Conservation (phyloP, 53 echinoderm and acorn worm species). For the Stichopus horrens region DNA sequence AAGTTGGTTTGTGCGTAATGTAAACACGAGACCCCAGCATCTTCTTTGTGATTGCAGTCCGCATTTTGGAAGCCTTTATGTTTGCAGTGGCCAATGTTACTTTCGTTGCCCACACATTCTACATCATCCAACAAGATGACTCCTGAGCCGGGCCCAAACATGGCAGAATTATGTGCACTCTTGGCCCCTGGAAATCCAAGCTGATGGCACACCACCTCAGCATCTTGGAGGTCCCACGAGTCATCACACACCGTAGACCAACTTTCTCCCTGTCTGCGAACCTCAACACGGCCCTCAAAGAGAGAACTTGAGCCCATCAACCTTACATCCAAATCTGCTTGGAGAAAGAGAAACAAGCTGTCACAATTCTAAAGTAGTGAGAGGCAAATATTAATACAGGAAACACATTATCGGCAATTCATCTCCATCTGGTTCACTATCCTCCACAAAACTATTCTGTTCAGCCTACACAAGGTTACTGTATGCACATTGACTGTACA, state of each 20-base stretch:
- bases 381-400: too few species aligned
- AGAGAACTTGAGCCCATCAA: constrained; percentile 27
- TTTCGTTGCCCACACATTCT: constrained; percentile 22
- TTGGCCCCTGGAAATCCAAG: constrained; percentile 32
- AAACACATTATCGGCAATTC: too few species aligned
- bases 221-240: constrained; percentile 35
- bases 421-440: too few species aligned
- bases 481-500: too few species aligned
- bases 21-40: constrained; percentile 35
- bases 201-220: constrained; percentile 32
- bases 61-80: neutral
- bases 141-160: constrained; percentile 25
- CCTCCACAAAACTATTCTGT: too few species aligned
- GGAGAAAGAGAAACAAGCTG: neutral
- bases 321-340: constrained; percentile 30
- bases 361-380: too few species aligned
- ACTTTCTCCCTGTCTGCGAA: neutral
- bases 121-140: constrained; percentile 6
- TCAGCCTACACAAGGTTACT: too few species aligned
- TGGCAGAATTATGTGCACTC: constrained; percentile 33
- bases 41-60: constrained; percentile 13
- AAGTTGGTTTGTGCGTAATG: neutral
- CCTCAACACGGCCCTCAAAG: constrained; percentile 41
- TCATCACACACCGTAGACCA: constrained; percentile 36
- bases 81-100: constrained; percentile 31